Conservation (phyloP, 1,140 invertebrate genomes). For the Cydia amplana region DNA sequence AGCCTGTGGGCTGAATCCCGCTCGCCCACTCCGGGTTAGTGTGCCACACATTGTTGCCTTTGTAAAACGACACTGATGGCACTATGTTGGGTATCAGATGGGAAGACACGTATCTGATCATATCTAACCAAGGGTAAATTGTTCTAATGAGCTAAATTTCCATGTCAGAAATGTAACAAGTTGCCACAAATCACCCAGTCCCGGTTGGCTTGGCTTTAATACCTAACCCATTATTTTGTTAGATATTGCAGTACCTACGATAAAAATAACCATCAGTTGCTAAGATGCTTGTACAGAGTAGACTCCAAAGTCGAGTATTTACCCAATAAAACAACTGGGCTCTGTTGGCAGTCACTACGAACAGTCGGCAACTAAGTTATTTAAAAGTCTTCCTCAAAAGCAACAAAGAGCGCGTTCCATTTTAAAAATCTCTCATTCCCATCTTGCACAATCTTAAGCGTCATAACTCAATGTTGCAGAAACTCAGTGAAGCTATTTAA, state of each 20-base stretch:
- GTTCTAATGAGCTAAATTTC: not conserved
- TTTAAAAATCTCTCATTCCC: conserved; percentile 25
- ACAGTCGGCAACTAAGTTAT: conserved; percentile 26
- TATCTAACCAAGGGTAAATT: too few relatives aligned
- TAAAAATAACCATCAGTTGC: not conserved
- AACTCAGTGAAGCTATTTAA: conserved; percentile 48
- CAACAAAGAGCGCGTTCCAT: conserved; percentile 27
- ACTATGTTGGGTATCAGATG: too few relatives aligned
- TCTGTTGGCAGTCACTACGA: not conserved
- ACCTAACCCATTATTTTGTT: too few relatives aligned
- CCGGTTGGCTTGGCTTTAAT: too few relatives aligned
- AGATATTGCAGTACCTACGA: too few relatives aligned
- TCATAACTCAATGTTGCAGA: conserved; percentile 42
- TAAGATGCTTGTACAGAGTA: not conserved
- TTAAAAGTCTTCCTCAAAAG: conserved; percentile 27
- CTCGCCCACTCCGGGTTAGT: conserved; percentile 52
- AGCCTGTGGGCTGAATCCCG: conserved; percentile 38
- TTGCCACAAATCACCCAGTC: too few relatives aligned
- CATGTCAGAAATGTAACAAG: not conserved
- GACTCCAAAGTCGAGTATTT: conserved; percentile 3
- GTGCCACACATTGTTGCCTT: not conserved
- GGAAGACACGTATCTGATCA: too few relatives aligned
- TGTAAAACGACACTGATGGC: not conserved
- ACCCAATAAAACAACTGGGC: conserved; percentile 11
- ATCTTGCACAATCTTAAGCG: conserved; percentile 42